Evolutionary conservation across 2,113 vertebrate species (phyloP).

Genomic region (Silurus asotus): DNA sequence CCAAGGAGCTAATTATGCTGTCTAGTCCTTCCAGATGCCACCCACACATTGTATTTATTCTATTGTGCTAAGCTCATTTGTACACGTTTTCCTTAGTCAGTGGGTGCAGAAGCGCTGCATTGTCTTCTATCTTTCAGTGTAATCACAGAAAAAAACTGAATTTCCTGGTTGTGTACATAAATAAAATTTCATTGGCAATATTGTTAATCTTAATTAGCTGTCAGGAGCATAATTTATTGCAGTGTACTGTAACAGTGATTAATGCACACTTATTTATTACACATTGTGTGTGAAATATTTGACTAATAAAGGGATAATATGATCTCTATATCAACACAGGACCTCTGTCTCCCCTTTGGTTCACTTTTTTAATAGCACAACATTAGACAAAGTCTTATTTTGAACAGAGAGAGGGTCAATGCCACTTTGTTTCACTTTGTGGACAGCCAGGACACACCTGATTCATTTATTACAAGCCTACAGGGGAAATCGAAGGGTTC

Average conservation of each 20-base stretch:
- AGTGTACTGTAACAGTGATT: background rate
- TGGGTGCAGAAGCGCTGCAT: background rate
- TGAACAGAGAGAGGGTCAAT: background rate
- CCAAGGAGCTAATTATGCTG: constrained; percentile 20
- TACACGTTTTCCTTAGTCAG: background rate
- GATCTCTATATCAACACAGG: background rate
- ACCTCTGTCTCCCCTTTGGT: background rate
- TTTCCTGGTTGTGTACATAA: background rate
- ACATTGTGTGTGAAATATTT: background rate
- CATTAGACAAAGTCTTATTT: background rate
- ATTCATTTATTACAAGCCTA: constrained; percentile 13
- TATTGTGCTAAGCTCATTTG: background rate
- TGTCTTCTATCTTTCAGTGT: background rate
- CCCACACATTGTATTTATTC: constrained; percentile 21
- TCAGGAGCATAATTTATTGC: background rate
- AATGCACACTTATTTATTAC: background rate
- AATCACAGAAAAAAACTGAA: background rate
- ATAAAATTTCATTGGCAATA: background rate
- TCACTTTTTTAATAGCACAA: background rate
- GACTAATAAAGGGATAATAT: background rate
- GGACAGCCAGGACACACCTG: background rate
- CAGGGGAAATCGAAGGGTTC: background rate
- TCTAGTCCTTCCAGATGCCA: constrained; percentile 20
- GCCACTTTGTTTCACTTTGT: background rate
- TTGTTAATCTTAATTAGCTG: background rate